Percentiles rank a stretch among this genome's conserved stretches.
phyloP scores from a whole-genome alignment of 2,113 vertebrate species.

The Aplodontia rufa region DNA sequence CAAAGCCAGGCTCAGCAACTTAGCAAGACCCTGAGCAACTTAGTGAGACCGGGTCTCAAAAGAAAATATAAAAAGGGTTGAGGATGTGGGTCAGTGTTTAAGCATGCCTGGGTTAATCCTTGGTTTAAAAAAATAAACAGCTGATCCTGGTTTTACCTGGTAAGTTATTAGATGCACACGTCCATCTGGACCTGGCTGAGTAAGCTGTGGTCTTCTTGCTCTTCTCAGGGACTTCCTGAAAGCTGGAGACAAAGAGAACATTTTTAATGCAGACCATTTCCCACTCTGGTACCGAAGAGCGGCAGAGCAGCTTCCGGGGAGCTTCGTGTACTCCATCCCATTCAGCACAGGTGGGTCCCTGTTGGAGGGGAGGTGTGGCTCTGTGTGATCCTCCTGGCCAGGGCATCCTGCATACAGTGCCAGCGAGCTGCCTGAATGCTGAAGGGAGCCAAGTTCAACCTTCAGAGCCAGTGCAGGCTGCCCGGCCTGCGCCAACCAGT shows the following conservation, averaged over 20 bases:
- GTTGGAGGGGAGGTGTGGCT: neutral
- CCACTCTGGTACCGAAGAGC: constrained; percentile 99
- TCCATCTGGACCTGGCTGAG: neutral
- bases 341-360: constrained; percentile 92
- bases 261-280: constrained; percentile 98
- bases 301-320: constrained; percentile 96
- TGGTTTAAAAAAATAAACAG: no score
- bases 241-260: constrained; percentile 96
- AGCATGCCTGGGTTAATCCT: no score
- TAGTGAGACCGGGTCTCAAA: no score
- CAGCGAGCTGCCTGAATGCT: neutral
- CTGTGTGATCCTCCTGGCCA: neutral
- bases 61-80: no score
- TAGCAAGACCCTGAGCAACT: no score
- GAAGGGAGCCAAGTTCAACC: neutral
- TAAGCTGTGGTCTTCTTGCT: constrained; percentile 55
- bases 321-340: constrained; percentile 96
- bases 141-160: neutral
- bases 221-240: constrained; percentile 97
- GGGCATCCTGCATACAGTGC: neutral
- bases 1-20: no score
- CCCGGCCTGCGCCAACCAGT: neutral
- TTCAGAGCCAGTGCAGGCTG: neutral
- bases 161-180: rapidly evolving
- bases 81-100: no score